Conservation (phyloP, 37 sponge, comb jelly and placozoan genomes). For the Aplysina aerophoba region DNA sequence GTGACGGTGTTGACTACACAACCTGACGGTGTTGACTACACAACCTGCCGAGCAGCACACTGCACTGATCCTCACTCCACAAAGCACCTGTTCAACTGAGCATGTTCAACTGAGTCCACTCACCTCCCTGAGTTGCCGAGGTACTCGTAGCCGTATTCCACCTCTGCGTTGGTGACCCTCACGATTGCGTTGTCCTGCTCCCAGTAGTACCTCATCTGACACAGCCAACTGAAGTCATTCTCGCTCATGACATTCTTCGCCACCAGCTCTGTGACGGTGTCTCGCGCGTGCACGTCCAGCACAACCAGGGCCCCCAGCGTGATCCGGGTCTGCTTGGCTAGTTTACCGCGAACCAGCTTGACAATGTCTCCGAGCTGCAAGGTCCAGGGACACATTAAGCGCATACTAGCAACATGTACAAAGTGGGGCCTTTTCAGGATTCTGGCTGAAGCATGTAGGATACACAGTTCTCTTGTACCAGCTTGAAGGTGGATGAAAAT, state of each 20-base stretch:
- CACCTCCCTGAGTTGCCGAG: constrained; percentile 95
- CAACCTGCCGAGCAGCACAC: background rate
- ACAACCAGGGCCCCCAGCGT: constrained; percentile 96
- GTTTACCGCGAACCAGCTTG: constrained; percentile 92
- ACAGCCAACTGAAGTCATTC: constrained; percentile 97
- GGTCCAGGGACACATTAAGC: background rate
- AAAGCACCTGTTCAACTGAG: background rate
- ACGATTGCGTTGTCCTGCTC: constrained; percentile 78
- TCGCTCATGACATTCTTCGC: constrained; percentile 83
- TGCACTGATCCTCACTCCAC: background rate
- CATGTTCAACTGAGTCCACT: background rate
- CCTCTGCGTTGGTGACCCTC: constrained; percentile 90
- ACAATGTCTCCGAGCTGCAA: constrained; percentile 88
- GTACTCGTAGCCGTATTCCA: constrained; percentile 96
- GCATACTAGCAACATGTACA: too few relatives aligned
- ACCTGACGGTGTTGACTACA: background rate
- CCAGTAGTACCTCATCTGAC: constrained; percentile 99
- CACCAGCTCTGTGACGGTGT: constrained; percentile 81
- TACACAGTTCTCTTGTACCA: too few relatives aligned
- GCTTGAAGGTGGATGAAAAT: too few relatives aligned
- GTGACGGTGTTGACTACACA: too few relatives aligned
- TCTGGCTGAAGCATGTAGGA: too few relatives aligned
- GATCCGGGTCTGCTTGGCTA: constrained; percentile 94
- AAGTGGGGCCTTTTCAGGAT: too few relatives aligned
- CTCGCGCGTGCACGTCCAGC: constrained; percentile 97